Evolutionary conservation across 1,140 invertebrate species (phyloP).

Genomic region (Probaryconus sp.): DNA sequence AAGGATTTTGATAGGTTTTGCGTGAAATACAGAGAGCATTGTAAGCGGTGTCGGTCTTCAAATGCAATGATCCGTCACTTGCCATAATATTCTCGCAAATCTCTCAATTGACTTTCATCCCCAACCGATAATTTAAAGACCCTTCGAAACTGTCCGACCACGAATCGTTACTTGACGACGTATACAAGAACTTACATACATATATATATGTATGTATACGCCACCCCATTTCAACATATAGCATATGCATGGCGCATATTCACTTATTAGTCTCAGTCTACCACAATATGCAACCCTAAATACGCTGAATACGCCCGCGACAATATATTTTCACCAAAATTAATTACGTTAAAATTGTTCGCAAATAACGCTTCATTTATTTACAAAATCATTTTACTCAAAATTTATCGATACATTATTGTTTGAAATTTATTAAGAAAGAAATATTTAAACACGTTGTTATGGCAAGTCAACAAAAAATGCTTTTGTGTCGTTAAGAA

Average conservation of each 20-base stretch:
- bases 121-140: conserved; percentile 59
- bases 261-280: conserved; percentile 14
- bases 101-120: conserved; percentile 54
- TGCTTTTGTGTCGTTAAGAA: no score
- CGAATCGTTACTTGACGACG: conserved; percentile 40
- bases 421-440: no score
- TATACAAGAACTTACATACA: conserved; percentile 22
- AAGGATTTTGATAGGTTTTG: not conserved
- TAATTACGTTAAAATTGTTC: conserved; percentile 6
- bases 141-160: conserved; percentile 59
- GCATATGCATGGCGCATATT: conserved; percentile 20
- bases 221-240: conserved; percentile 18
- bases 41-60: not conserved
- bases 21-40: not conserved
- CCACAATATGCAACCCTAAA: not conserved
- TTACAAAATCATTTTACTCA: no score
- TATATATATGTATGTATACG: no score
- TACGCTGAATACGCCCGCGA: not conserved
- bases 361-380: no score
- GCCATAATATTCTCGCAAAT: conserved; percentile 34
- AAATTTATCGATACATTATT: no score
- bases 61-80: conserved; percentile 52
- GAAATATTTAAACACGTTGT: no score
- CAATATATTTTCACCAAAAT: not conserved
- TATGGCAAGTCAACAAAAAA: no score